phyloP scores from a whole-genome alignment of 2,113 vertebrate genomes.

The Platichthys stellatus region DNA sequence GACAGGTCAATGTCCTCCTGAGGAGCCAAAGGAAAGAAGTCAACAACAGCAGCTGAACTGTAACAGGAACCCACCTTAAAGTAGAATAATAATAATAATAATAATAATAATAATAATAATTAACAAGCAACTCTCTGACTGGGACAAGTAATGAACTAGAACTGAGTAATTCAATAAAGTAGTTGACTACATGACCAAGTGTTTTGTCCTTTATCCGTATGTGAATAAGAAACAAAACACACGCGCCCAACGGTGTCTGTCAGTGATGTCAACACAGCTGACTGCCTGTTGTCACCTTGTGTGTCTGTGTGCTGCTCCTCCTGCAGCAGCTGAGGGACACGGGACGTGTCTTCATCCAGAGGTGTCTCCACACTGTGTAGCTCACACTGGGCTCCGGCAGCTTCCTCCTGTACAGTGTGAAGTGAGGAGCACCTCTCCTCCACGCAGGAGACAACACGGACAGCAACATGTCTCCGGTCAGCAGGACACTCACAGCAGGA shows the following conservation, averaged over 20 bases:
- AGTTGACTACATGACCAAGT: too few relatives aligned
- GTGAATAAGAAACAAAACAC: too few relatives aligned
- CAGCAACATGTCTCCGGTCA: slow-evolving; percentile 53
- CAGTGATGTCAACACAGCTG: background rate
- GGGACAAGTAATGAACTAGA: background rate
- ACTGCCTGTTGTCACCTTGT: slow-evolving; percentile 66
- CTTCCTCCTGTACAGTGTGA: slow-evolving; percentile 69
- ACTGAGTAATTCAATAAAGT: background rate
- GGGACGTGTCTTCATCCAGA: slow-evolving; percentile 69
- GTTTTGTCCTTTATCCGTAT: too few relatives aligned
- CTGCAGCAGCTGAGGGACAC: slow-evolving; percentile 36
- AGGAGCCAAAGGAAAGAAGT: slow-evolving; percentile 44
- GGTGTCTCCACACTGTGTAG: slow-evolving; percentile 68
- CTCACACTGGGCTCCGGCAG: slow-evolving; percentile 19
- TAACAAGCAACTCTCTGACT: background rate
- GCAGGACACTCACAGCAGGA: background rate
- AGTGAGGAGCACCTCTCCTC: slow-evolving; percentile 52
- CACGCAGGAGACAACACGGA: slow-evolving; percentile 38
- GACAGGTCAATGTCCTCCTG: slow-evolving; percentile 89
- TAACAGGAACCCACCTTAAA: too few relatives aligned
- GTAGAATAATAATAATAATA: background rate
- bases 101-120: background rate
- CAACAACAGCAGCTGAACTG: background rate
- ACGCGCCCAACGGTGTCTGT: too few relatives aligned
- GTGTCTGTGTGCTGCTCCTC: slow-evolving; percentile 50